phyloP scores from a whole-genome alignment of 2,797 vertebrate species.

The Neosalanx taihuensis region DNA sequence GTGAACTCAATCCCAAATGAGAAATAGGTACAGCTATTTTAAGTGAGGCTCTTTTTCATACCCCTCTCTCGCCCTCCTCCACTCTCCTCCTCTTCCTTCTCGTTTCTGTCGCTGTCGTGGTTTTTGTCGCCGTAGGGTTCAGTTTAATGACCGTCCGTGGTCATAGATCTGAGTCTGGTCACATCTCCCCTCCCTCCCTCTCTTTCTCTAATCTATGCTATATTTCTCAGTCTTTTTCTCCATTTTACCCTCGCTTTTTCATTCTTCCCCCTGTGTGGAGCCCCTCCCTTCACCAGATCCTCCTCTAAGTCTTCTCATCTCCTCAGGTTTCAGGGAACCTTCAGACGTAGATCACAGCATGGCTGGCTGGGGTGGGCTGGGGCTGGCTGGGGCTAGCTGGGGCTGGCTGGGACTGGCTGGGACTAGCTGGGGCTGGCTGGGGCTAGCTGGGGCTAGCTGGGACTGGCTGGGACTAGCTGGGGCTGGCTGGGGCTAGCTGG shows the following conservation, averaged over 20 bases:
- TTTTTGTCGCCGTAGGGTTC: conserved; percentile 61
- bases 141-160: conserved; percentile 69
- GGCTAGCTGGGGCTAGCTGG: too few species aligned
- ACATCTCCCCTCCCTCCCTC: conserved; percentile 30
- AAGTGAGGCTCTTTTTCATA: conserved; percentile 65
- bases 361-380: background rate
- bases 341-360: background rate
- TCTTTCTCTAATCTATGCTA: background rate
- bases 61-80: conserved; percentile 21
- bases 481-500: too few species aligned
- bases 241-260: background rate
- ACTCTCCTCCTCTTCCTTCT: conserved; percentile 18
- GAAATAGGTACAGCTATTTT: conserved; percentile 73
- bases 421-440: too few species aligned
- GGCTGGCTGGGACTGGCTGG: too few species aligned
- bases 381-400: too few species aligned
- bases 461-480: too few species aligned
- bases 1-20: conserved; percentile 68
- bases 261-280: background rate
- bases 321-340: background rate
- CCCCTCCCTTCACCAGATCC: background rate
- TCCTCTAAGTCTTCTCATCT: background rate
- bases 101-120: conserved; percentile 37
- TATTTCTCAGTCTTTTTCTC: background rate
- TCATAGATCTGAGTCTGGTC: conserved; percentile 60